Evolutionary conservation across 2,888 invertebrate species (phyloP).

Genomic region (Chymomyza amoena): DNA sequence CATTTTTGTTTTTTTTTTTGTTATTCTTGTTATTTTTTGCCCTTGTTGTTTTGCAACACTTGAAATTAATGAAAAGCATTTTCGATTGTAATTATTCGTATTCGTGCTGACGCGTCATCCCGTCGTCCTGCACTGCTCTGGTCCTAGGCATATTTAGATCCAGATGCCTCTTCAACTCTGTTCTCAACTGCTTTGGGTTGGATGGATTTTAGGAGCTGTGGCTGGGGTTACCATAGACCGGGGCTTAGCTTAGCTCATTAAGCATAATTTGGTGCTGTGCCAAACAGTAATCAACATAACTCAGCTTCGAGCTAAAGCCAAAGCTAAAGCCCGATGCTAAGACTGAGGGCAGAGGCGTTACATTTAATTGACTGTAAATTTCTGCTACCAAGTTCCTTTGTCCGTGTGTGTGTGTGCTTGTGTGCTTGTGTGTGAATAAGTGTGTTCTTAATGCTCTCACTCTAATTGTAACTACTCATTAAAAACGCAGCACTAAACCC

Average conservation of each 20-base stretch:
- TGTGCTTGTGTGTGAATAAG: not conserved
- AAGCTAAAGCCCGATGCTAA: not conserved
- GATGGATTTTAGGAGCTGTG: not conserved
- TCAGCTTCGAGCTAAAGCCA: constrained; percentile 1
- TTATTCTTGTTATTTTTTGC: no score
- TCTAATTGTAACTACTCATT: constrained; percentile 66
- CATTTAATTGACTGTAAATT: constrained; percentile 69
- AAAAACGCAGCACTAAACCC: constrained; percentile 30
- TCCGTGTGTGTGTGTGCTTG: not conserved
- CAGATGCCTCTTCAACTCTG: not conserved
- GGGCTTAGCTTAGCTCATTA: constrained; percentile 54
- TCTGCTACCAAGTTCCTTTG: constrained; percentile 23
- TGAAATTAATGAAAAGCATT: constrained; percentile 70
- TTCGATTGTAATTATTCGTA: constrained; percentile 70
- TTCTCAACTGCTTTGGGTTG: not conserved
- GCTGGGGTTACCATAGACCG: not conserved
- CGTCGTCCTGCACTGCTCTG: no score
- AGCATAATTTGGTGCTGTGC: constrained; percentile 53
- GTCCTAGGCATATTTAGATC: constrained; percentile 26
- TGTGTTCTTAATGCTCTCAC: constrained; percentile 27
- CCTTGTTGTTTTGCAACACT: constrained; percentile 50
- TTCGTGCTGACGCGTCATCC: constrained; percentile 60
- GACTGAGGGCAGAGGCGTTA: constrained; percentile 36
- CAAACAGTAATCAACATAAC: not conserved
- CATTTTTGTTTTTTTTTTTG: constrained; percentile 10